Conservation (phyloP, 1,140 invertebrate genomes). For the Bicyclus anynana region DNA sequence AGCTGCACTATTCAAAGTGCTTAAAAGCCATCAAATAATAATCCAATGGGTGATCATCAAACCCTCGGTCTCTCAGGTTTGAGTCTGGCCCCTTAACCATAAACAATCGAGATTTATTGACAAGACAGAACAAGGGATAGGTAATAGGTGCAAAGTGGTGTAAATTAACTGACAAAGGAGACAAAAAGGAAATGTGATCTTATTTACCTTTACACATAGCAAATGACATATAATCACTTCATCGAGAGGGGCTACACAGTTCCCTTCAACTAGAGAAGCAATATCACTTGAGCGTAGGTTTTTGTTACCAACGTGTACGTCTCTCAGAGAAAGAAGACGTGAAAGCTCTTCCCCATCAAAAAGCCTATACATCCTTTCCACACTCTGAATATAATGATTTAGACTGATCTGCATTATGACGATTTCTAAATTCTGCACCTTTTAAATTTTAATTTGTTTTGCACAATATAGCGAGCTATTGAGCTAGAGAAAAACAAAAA, state of each 20-base stretch:
- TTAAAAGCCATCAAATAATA: no score
- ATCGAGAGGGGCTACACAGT: constrained; percentile 85
- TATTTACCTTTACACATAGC: constrained; percentile 77
- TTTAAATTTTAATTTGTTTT: no score
- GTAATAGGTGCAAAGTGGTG: no score
- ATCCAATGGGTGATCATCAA: no score
- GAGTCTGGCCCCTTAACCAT: no score
- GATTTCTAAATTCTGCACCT: neutral
- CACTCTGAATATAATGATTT: constrained; percentile 68
- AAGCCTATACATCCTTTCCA: constrained; percentile 77
- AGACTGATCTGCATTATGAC: constrained; percentile 68
- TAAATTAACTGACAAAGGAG: neutral
- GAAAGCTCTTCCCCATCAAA: constrained; percentile 79
- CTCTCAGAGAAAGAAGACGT: constrained; percentile 85
- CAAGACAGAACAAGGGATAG: no score
- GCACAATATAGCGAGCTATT: no score
- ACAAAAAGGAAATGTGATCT: constrained; percentile 2
- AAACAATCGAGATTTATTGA: no score
- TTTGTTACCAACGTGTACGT: constrained; percentile 84
- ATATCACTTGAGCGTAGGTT: constrained; percentile 84
- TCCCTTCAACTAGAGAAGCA: constrained; percentile 83
- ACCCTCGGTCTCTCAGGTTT: no score
- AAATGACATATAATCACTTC: constrained; percentile 90
- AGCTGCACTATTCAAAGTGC: no score
- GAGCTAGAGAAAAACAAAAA: no score